Evolutionary conservation across 2,797 vertebrate species (phyloP).

Genomic region (Pempheris klunzingeri): DNA sequence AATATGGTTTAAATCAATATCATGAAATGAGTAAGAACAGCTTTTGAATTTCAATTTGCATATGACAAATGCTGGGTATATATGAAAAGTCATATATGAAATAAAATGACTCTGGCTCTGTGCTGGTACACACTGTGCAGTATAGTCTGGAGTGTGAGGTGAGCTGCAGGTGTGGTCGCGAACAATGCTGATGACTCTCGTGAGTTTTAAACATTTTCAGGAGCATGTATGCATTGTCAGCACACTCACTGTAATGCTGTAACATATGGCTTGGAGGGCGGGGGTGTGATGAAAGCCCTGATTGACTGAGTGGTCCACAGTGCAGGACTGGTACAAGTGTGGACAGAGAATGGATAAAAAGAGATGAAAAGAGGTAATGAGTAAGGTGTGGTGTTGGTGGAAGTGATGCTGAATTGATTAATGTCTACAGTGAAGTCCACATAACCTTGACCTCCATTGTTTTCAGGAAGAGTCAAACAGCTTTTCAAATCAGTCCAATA

Average conservation of each 20-base stretch:
- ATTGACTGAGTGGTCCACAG: constrained; percentile 23
- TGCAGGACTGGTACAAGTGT: constrained; percentile 23
- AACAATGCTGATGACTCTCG: constrained; percentile 2
- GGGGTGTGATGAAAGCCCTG: constrained; percentile 30
- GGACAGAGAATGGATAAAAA: constrained; percentile 6
- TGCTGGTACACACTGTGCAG: neutral
- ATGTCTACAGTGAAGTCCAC: constrained; percentile 13
- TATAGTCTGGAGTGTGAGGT: constrained; percentile 9
- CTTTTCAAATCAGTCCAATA: constrained; percentile 42
- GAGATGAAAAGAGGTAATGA: neutral
- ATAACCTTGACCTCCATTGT: constrained; percentile 28
- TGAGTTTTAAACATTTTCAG: constrained; percentile 19
- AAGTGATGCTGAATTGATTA: constrained; percentile 15
- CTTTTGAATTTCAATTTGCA: neutral
- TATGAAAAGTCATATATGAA: neutral
- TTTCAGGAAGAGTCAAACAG: constrained; percentile 17
- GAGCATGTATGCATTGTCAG: constrained; percentile 31
- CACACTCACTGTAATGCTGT: constrained; percentile 31
- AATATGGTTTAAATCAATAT: neutral
- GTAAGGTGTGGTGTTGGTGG: constrained; percentile 1
- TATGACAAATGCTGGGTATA: neutral
- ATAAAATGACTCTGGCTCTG: neutral
- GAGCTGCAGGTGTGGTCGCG: constrained; percentile 11
- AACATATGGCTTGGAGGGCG: constrained; percentile 23
- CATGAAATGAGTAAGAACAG: neutral